These are phyloP conservation scores for Emydoidea blandingii DNA, from an alignment of 2,797 vertebrate species.

Conservation along the genomic window DNA sequence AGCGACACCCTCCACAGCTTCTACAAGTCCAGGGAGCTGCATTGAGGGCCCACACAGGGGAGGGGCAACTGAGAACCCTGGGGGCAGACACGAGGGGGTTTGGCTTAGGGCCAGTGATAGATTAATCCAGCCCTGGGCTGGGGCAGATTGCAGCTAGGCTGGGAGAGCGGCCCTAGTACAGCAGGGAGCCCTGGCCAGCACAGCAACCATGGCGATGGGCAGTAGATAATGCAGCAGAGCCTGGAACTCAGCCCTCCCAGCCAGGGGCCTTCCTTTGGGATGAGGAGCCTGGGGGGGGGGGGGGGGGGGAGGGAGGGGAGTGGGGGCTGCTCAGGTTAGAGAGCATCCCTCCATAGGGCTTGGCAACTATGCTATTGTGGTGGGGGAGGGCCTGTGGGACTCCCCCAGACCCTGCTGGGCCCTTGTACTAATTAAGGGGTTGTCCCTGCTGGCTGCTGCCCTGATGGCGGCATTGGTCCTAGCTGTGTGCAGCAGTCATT, in stretches of 20 bases:
- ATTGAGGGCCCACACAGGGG: no score
- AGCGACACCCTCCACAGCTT: no score
- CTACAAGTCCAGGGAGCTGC: no score
- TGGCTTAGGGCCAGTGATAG: no score
- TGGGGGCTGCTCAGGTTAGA: neutral
- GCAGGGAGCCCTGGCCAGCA: neutral
- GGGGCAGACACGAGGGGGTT: no score
- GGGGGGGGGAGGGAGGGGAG: rapidly evolving
- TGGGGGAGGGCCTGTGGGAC: no score
- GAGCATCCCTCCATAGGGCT: neutral
- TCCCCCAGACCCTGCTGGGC: neutral
- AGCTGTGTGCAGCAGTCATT: neutral
- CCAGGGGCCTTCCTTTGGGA: neutral
- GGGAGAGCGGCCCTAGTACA: neutral
- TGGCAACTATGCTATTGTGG: neutral
- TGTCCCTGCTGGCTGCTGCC: neutral
- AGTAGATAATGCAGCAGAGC: neutral
- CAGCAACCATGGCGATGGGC: no score
- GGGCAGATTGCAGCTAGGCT: neutral
- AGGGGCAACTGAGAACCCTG: neutral
- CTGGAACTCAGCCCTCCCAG: neutral
- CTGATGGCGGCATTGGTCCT: neutral
- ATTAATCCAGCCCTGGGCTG: no score
- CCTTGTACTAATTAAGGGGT: neutral
- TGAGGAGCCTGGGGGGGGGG: neutral